Conservation (phyloP, 1,140 invertebrate genomes). For the Cepaea nemoralis region DNA sequence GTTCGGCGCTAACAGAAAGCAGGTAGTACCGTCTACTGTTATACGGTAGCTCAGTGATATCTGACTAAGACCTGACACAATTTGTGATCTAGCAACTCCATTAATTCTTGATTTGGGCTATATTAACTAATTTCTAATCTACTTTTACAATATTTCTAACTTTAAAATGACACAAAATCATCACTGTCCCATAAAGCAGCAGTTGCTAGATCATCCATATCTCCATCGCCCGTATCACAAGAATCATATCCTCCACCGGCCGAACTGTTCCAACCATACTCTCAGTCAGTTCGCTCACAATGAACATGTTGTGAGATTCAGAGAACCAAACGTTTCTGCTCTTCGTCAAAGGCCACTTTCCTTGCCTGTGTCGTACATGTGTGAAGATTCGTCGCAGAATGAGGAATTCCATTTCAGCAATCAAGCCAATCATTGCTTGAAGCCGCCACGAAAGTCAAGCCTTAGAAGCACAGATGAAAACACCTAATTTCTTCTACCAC, state of each 20-base stretch:
- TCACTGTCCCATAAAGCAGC: not conserved
- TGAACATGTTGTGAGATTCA: not conserved
- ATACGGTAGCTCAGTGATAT: too few species aligned
- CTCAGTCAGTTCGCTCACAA: not conserved
- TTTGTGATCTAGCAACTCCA: too few species aligned
- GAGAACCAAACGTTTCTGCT: not conserved
- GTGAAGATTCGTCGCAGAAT: not conserved
- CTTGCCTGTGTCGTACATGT: not conserved
- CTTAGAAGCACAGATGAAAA: not conserved
- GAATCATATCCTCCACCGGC: not conserved
- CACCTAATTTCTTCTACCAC: not conserved
- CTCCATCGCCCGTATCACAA: not conserved
- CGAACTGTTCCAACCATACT: not conserved
- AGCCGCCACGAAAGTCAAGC: not conserved
- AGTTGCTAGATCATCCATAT: not conserved
- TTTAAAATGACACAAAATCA: too few species aligned
- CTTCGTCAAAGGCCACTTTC: not conserved
- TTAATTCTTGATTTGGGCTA: too few species aligned
- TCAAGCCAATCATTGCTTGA: not conserved
- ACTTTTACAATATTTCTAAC: too few species aligned
- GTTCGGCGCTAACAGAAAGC: too few species aligned
- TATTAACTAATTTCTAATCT: too few species aligned
- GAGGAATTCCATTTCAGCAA: not conserved
- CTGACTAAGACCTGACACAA: too few species aligned
- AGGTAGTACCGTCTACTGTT: too few species aligned